These are phyloP conservation scores for Trididemnum miniatum DNA, from an alignment of 23 tunicate species.

Conservation along the genomic window DNA sequence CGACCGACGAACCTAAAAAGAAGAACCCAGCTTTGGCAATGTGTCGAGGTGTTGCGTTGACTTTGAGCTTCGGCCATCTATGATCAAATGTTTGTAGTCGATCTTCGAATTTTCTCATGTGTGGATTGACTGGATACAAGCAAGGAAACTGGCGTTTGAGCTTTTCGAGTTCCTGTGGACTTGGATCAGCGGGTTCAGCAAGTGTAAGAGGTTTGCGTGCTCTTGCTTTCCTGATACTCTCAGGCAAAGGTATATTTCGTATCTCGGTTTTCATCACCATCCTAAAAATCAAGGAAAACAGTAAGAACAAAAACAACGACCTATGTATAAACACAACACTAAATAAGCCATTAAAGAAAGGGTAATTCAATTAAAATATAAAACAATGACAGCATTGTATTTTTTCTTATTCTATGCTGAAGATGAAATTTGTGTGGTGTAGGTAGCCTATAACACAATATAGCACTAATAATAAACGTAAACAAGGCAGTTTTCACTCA, in stretches of 20 bases:
- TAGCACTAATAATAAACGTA: too few relatives aligned
- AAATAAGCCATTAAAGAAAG: too few relatives aligned
- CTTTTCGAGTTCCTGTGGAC: not conserved
- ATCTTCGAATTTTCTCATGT: slow-evolving; percentile 13
- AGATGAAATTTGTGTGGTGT: too few relatives aligned
- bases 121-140: slow-evolving; percentile 33
- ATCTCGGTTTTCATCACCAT: slow-evolving; percentile 5
- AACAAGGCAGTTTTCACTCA: too few relatives aligned
- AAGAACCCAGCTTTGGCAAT: slow-evolving; percentile 37
- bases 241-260: not conserved
- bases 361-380: too few relatives aligned
- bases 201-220: not conserved
- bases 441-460: too few relatives aligned
- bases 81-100: slow-evolving; percentile 27
- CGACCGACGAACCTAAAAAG: slow-evolving; percentile 25
- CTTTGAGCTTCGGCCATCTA: slow-evolving; percentile 12
- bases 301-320: too few relatives aligned
- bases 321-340: too few relatives aligned
- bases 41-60: slow-evolving; percentile 6
- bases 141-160: slow-evolving; percentile 29
- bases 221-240: not conserved
- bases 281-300: not conserved
- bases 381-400: too few relatives aligned
- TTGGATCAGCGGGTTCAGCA: slow-evolving; percentile 13
- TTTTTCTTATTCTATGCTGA: too few relatives aligned